Percentiles rank a stretch among this genome's conserved stretches.
Evolutionary conservation across 2,113 vertebrate species (phyloP).

Genomic region (human): DNA sequence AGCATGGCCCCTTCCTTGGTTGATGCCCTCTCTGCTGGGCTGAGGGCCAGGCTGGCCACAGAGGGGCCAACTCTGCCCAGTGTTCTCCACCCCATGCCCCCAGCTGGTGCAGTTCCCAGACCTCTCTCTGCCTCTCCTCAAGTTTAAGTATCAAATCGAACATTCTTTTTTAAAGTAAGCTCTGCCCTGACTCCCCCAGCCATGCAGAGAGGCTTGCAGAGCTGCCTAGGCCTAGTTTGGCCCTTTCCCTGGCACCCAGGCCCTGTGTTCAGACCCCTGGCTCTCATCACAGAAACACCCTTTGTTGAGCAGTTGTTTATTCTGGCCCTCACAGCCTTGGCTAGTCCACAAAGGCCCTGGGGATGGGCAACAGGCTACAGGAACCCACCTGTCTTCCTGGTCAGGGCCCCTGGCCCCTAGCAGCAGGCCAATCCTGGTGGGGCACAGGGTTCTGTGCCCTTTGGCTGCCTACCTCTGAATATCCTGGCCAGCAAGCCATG

Average conservation of each 20-base stretch:
- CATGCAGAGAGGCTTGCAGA: background rate
- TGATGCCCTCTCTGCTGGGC: background rate
- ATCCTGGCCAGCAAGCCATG: no score
- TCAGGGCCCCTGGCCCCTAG: no score
- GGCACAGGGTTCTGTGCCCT: background rate
- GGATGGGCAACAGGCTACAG: background rate
- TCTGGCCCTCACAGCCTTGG: background rate
- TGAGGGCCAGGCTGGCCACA: background rate
- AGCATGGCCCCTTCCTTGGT: background rate
- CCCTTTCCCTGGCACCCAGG: background rate
- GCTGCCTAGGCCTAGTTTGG: no score
- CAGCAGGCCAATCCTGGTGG: no score
- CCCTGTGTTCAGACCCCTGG: background rate
- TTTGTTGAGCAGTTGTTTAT: conserved; percentile 57
- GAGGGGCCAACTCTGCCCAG: no score
- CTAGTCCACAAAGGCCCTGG: background rate
- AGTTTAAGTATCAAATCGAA: background rate
- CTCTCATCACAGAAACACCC: background rate
- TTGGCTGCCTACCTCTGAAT: background rate
- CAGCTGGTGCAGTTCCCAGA: background rate
- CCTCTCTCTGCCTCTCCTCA: background rate
- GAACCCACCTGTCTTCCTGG: background rate
- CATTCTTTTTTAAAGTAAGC: background rate
- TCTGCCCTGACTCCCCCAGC: background rate
- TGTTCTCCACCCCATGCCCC: rapidly evolving